Conservation (phyloP, 2,888 invertebrate species). For the Nymphalis urticae region DNA sequence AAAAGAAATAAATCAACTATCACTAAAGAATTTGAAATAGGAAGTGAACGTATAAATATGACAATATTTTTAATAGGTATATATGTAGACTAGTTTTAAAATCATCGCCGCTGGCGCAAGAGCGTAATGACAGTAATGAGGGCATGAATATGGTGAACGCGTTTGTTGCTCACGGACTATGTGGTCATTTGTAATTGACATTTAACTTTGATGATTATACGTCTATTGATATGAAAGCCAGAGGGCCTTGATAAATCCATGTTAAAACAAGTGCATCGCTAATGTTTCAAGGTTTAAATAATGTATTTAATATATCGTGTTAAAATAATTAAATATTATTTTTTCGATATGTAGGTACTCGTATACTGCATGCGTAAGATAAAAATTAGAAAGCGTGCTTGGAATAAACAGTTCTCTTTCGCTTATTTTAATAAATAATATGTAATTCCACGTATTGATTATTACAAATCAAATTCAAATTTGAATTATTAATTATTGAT, state of each 20-base stretch:
- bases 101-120: slow-evolving; percentile 14
- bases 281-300: neutral
- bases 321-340: no score
- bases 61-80: neutral
- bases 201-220: slow-evolving; percentile 19
- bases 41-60: neutral
- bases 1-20: no score
- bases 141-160: slow-evolving; percentile 38
- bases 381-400: no score
- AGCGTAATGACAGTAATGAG: slow-evolving; percentile 36
- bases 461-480: no score
- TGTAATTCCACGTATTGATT: no score
- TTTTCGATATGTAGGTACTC: no score
- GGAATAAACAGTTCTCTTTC: no score
- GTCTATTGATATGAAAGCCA: neutral
- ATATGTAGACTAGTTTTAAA: slow-evolving; percentile 15
- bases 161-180: slow-evolving; percentile 30
- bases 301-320: no score
- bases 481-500: no score
- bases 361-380: no score
- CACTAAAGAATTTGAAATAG: neutral
- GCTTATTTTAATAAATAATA: no score
- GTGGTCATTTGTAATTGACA: slow-evolving; percentile 32
- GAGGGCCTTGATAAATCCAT: neutral
- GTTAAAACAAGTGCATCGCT: neutral